Evolutionary conservation across 35 echinoderm and acorn worm species (phyloP).

Genomic region (Lytechinus pictus): DNA sequence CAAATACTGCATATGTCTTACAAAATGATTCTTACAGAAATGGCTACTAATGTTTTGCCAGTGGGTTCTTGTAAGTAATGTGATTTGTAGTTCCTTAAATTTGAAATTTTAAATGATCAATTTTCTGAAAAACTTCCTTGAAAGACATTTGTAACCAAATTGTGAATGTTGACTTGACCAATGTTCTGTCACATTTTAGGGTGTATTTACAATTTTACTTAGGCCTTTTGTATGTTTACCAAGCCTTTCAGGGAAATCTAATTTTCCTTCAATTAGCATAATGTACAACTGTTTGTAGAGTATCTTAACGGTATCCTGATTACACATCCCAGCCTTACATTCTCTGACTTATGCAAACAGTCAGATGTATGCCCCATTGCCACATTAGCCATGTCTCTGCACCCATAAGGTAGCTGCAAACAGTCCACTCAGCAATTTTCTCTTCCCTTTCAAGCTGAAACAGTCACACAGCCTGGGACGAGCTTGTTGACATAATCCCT

Average conservation of each 20-base stretch:
- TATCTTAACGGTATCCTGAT: no score
- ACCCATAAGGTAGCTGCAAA: background rate
- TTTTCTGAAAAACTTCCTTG: no score
- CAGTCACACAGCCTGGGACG: background rate
- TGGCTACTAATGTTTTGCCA: background rate
- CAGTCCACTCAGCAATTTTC: constrained; percentile 47
- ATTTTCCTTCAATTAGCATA: no score
- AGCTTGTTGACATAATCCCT: constrained; percentile 40
- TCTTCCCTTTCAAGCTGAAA: background rate
- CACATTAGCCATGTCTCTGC: background rate
- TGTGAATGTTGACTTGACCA: background rate
- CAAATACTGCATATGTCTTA: background rate
- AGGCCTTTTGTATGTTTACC: background rate
- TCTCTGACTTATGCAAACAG: background rate
- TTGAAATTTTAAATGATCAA: no score
- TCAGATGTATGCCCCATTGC: background rate
- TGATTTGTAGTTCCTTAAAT: background rate
- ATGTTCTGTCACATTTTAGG: background rate
- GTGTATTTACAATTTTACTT: background rate
- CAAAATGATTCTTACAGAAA: background rate
- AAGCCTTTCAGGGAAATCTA: background rate
- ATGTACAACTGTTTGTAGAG: no score
- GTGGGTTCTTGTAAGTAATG: background rate
- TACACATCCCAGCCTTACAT: no score
- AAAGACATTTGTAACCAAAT: background rate